A percentile compares a stretch with the other conserved stretches of the same genome.
phyloP scores from a whole-genome alignment of 2,797 vertebrate species.

The Pantherophis vulpinus region DNA sequence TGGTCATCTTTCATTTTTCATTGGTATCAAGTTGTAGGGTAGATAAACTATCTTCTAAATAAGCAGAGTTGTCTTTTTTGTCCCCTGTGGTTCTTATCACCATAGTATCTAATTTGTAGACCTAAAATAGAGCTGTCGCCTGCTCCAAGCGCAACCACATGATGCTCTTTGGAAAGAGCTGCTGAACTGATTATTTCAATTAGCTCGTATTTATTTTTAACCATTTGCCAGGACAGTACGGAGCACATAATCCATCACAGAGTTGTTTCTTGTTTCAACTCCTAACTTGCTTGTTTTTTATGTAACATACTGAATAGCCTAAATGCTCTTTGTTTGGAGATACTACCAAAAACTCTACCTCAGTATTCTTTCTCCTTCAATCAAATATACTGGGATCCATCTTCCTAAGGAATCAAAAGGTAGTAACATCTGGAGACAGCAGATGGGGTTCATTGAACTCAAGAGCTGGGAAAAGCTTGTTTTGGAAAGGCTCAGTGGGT shows the following conservation, averaged over 20 bases:
- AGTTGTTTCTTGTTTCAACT: not conserved
- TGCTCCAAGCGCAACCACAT: fast-evolving
- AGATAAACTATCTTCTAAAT: not conserved
- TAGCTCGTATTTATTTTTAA: constrained; percentile 33
- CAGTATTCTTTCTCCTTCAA: not conserved
- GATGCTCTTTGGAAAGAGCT: constrained; percentile 21
- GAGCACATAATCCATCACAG: not conserved
- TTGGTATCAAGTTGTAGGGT: not conserved
- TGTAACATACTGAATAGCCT: not conserved
- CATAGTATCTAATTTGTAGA: constrained; percentile 3
- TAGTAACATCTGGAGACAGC: constrained; percentile 18
- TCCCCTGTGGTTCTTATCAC: not conserved
- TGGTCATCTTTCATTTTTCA: not conserved
- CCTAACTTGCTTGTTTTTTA: not conserved
- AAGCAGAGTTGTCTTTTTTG: not conserved
- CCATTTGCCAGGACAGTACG: not conserved
- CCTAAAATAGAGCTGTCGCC: constrained; percentile 16
- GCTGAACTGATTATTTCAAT: not conserved
- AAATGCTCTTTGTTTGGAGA: constrained; percentile 8
- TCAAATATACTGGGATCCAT: not conserved
- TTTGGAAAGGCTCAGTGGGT: not conserved
- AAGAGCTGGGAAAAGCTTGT: not conserved
- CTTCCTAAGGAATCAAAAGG: not conserved
- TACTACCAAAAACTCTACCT: not conserved
- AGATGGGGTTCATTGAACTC: constrained; percentile 7